Conservation (phyloP, 2,888 invertebrate species). For the Macrophya alboannulata region DNA sequence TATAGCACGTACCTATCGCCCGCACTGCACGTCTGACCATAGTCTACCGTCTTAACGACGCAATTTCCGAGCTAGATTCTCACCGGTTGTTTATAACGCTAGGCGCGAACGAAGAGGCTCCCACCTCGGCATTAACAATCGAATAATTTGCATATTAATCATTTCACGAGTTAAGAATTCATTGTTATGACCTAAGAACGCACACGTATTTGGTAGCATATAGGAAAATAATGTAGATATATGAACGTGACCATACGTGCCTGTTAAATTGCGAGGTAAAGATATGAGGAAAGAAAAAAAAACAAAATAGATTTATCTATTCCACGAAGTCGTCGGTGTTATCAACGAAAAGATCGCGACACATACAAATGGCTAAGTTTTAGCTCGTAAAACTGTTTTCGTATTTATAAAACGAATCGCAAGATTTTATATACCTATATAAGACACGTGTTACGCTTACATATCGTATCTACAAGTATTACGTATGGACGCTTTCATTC, state of each 20-base stretch:
- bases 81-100: constrained; percentile 20
- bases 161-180: background rate
- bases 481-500: no score
- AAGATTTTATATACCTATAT: background rate
- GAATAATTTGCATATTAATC: constrained; percentile 38
- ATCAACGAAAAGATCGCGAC: background rate
- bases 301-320: background rate
- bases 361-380: background rate
- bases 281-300: background rate
- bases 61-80: constrained; percentile 25
- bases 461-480: background rate
- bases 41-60: constrained; percentile 33
- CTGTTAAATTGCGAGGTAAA: background rate
- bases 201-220: background rate
- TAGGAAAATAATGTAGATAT: background rate
- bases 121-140: constrained; percentile 2
- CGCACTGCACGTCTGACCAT: constrained; percentile 38
- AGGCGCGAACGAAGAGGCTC: constrained; percentile 12
- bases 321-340: background rate
- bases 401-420: background rate
- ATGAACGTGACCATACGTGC: background rate
- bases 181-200: constrained; percentile 6
- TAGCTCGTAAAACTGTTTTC: background rate
- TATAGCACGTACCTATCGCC: background rate
- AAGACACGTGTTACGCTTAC: background rate